These are phyloP conservation scores for Poecilia velifera DNA, from an alignment of 2,797 vertebrate species.

Conservation along the genomic window DNA sequence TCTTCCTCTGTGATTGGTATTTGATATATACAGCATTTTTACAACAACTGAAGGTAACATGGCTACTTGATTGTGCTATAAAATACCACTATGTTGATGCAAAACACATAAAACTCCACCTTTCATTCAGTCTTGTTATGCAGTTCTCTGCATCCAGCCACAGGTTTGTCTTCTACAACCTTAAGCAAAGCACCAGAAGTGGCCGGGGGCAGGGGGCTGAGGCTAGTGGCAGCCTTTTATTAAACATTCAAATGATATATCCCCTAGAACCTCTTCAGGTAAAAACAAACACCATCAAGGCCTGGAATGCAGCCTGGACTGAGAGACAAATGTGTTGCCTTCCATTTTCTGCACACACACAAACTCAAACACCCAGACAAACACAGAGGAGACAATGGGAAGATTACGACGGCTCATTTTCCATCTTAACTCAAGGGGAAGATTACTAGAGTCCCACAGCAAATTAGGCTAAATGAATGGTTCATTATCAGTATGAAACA, in stretches of 20 bases:
- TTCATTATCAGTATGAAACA: slow-evolving; percentile 68
- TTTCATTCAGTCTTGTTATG: no score
- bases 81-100: no score
- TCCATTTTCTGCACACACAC: slow-evolving; percentile 13
- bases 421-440: slow-evolving; percentile 67
- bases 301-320: slow-evolving; percentile 28
- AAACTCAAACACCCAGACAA: slow-evolving; percentile 24
- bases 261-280: slow-evolving; percentile 8
- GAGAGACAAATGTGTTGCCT: slow-evolving; percentile 45
- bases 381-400: slow-evolving; percentile 48
- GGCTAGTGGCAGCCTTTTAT: slow-evolving; percentile 3
- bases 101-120: no score
- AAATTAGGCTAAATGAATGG: slow-evolving; percentile 70
- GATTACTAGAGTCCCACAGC: slow-evolving; percentile 68
- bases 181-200: not conserved
- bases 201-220: not conserved
- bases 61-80: no score
- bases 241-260: slow-evolving; percentile 6
- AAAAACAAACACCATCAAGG: slow-evolving; percentile 20
- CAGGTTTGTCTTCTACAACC: not conserved
- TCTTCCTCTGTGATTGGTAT: no score
- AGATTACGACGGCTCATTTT: slow-evolving; percentile 71
- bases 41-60: no score
- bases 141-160: no score
- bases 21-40: no score